These are phyloP conservation scores for Coranthus polyacanthus DNA, from an alignment of 2,797 vertebrate species.

Conservation along the genomic window DNA sequence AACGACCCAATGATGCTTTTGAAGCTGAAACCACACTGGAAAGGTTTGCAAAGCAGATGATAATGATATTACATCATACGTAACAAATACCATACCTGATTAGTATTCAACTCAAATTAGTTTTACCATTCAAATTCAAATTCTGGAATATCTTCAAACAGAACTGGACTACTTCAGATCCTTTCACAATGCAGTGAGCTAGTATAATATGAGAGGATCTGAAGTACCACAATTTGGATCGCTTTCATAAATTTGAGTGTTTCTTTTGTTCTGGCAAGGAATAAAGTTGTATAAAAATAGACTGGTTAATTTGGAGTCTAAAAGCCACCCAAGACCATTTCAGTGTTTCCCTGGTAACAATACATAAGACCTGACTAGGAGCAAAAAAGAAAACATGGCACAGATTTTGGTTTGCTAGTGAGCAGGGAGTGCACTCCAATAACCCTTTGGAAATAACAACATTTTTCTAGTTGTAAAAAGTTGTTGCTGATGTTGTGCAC, in stretches of 20 bases:
- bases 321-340: not conserved
- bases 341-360: slow-evolving; percentile 8
- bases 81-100: too few relatives aligned
- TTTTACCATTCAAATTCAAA: too few relatives aligned
- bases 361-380: slow-evolving; percentile 11
- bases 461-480: too few relatives aligned
- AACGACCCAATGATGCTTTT: not conserved
- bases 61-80: too few relatives aligned
- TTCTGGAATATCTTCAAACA: too few relatives aligned
- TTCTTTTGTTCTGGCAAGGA: not conserved
- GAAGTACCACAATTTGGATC: too few relatives aligned
- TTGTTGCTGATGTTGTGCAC: too few relatives aligned
- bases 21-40: slow-evolving; percentile 2
- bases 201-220: too few relatives aligned
- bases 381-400: not conserved
- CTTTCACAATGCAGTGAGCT: too few relatives aligned
- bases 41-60: not conserved
- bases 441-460: not conserved
- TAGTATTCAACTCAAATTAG: too few relatives aligned
- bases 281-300: not conserved
- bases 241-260: not conserved
- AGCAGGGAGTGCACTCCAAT: not conserved
- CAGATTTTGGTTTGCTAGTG: not conserved
- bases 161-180: too few relatives aligned
- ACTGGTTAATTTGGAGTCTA: not conserved